Conservation (phyloP, 64 coral and sea anemone species). For the Stylophora pistillata region DNA sequence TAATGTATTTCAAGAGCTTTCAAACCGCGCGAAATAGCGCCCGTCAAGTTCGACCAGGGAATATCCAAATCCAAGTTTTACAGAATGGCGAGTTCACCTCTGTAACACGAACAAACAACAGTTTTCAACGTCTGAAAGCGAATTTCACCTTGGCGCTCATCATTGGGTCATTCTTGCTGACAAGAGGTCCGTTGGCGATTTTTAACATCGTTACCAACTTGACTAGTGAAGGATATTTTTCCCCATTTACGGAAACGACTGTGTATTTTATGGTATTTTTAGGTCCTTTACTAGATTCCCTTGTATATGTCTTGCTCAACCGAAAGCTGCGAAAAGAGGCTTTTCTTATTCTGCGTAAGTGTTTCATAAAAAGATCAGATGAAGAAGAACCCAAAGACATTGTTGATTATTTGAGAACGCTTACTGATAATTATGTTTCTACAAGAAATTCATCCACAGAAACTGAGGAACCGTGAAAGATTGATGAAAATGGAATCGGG, state of each 20-base stretch:
- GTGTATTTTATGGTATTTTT: slow-evolving; percentile 57
- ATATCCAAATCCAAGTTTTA: slow-evolving; percentile 68
- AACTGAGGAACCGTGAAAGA: background rate
- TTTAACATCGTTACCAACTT: slow-evolving; percentile 58
- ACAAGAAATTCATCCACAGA: slow-evolving; percentile 24
- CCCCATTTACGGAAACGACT: slow-evolving; percentile 17
- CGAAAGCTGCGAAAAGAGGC: slow-evolving; percentile 78
- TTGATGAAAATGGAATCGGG: too few relatives aligned
- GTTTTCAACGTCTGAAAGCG: slow-evolving; percentile 43
- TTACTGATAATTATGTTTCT: slow-evolving; percentile 57
- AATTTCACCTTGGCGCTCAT: slow-evolving; percentile 61
- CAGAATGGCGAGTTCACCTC: slow-evolving; percentile 79
- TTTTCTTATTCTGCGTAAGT: slow-evolving; percentile 17
- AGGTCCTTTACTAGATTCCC: slow-evolving; percentile 33
- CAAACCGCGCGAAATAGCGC: slow-evolving; percentile 76
- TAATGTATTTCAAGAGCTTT: slow-evolving; percentile 95
- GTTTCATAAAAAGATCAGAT: slow-evolving; percentile 21
- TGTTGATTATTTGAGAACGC: slow-evolving; percentile 76
- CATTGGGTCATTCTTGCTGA: slow-evolving; percentile 72
- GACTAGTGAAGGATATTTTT: slow-evolving; percentile 55
- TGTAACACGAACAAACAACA: slow-evolving; percentile 46
- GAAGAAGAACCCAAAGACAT: slow-evolving; percentile 93
- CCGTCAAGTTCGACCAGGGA: slow-evolving; percentile 71
- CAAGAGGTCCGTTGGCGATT: slow-evolving; percentile 52
- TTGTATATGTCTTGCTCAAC: slow-evolving; percentile 77